phyloP scores from a whole-genome alignment of 2,888 invertebrate species.

The Synanthedon formicaeformis region DNA sequence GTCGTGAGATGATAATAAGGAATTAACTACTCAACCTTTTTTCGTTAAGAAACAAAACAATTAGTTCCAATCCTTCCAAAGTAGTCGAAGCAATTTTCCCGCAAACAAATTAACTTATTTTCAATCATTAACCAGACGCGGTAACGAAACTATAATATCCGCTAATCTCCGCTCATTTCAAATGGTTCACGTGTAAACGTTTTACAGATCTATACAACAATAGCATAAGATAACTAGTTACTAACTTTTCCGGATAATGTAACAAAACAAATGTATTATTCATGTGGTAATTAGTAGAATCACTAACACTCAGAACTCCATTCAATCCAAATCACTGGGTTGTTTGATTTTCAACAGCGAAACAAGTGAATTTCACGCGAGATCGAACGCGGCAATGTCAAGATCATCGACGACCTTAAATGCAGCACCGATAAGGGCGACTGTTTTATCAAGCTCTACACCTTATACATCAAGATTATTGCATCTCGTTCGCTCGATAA shows the following conservation, averaged over 20 bases:
- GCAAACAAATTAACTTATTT: too few relatives aligned
- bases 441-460: slow-evolving; percentile 21
- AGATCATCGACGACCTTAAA: slow-evolving; percentile 33
- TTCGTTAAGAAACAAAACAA: too few relatives aligned
- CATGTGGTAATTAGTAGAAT: slow-evolving; percentile 25
- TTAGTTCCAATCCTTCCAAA: too few relatives aligned
- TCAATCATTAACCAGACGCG: slow-evolving; percentile 13
- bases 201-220: slow-evolving; percentile 47
- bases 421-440: slow-evolving; percentile 21
- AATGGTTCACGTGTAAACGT: slow-evolving; percentile 32
- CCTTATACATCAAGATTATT: slow-evolving; percentile 30
- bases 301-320: slow-evolving; percentile 41
- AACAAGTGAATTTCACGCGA: slow-evolving; percentile 11
- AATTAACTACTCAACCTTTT: too few relatives aligned
- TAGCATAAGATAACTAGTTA: slow-evolving; percentile 38
- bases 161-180: slow-evolving; percentile 44
- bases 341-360: slow-evolving; percentile 1
- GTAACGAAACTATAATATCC: slow-evolving; percentile 47
- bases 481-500: slow-evolving; percentile 34
- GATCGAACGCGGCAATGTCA: slow-evolving; percentile 36
- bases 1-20: too few relatives aligned
- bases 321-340: slow-evolving; percentile 16
- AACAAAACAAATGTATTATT: slow-evolving; percentile 41
- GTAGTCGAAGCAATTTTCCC: too few relatives aligned
- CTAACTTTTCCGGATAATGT: slow-evolving; percentile 34